Evolutionary conservation across 2,797 vertebrate species (phyloP).

Genomic region (Pangasius sanitwongsei): DNA sequence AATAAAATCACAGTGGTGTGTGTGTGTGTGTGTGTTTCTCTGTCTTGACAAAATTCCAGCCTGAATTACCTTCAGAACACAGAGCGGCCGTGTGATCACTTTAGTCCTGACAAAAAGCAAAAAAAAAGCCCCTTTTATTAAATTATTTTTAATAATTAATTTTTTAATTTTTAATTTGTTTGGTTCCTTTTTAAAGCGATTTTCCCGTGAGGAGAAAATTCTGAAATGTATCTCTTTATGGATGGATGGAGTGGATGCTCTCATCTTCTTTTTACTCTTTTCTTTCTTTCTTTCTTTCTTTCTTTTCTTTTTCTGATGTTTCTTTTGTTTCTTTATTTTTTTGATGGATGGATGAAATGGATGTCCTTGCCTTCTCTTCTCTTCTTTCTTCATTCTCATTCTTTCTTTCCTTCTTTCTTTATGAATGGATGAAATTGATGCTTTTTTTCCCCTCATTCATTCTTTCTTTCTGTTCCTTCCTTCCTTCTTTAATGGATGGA

Average conservation of each 20-base stretch:
- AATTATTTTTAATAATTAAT: no score
- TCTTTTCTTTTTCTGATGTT: not conserved
- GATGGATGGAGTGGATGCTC: no score
- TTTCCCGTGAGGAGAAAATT: not conserved
- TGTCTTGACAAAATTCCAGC: not conserved
- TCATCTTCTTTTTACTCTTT: not conserved
- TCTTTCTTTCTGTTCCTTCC: not conserved
- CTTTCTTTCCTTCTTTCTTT: not conserved
- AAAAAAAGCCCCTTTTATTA: no score
- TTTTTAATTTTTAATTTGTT: not conserved
- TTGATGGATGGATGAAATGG: not conserved
- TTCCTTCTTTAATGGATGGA: not conserved
- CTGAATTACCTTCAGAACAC: not conserved
- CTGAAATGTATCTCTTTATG: not conserved
- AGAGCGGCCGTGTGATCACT: no score
- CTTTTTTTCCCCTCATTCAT: not conserved
- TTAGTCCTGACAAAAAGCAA: not conserved
- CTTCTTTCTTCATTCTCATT: not conserved
- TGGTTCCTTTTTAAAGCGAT: not conserved
- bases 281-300: no score
- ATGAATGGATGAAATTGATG: not conserved
- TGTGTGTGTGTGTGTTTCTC: no score
- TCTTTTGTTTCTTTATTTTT: not conserved
- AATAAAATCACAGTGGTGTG: no score
- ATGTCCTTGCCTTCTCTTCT: not conserved